Evolutionary conservation across 2,888 invertebrate genomes (phyloP), one percentile per base, ranked within the genome.

Genomic region (Napeogenes sylphis): DNA sequence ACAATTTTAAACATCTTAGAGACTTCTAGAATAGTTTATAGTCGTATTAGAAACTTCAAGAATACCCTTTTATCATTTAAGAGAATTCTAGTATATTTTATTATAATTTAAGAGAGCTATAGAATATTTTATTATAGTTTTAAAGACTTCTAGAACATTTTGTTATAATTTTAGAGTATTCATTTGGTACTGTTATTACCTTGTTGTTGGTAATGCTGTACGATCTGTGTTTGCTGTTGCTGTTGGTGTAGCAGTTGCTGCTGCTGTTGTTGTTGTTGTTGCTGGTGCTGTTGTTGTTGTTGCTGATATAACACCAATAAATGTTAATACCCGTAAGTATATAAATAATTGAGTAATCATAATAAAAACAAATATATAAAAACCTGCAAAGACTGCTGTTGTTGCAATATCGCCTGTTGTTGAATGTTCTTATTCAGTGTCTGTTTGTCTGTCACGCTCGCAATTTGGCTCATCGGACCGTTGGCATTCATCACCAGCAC

Each of bases 401-500:
- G 88, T 62, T 89, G 88, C 64, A 89, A 38, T 58, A 87, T 70
- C 2, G 81, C 78, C 62, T 79, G 79, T 55, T 89, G 89, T 53
- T 86, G 87, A 81, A 88, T 92, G 83, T 73, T 91, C 85, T 90
- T 93, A 61, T 70, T 91, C 83, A 72, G 82, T 71, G 76, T 87
- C 81, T 91, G 92, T 86, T 81, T 93, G 87, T 81, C 93, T 80
- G 77, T 92, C 76, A 83, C 73, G 63, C 78, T 83, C 2, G 86
- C 74, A 4, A 92, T 87, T 75, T 92, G 91, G 0, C 91, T 81
- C 90, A 92, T 92, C 59, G 92, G 92, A 0, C 92, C 91, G 32
- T 87, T 80, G 0, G 92, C 80, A 71, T 92, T 93, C 93, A 93
- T 92, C 59, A 93, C 86, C 61, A 92, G 71, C 77, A 93, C 82